Conservation (phyloP, 2,113 vertebrate genomes). For the Tetrax tetrax region DNA sequence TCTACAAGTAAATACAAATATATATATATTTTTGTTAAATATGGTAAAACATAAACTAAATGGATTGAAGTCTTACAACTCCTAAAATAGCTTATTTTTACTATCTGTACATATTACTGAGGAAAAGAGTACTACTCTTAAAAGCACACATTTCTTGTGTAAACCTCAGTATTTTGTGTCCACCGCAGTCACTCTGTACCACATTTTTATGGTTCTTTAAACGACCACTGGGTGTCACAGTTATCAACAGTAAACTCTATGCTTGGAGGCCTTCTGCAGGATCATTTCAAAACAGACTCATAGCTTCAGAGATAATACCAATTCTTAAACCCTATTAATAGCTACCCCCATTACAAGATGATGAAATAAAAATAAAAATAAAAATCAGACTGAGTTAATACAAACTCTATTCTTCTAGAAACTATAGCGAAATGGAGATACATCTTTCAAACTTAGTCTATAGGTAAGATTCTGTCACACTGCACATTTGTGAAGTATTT, state of each 20-base stretch:
- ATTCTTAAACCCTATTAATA: not conserved
- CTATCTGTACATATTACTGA: not conserved
- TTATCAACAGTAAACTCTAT: conserved; percentile 35
- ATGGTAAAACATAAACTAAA: not conserved
- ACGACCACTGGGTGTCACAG: conserved; percentile 76
- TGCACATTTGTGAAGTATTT: not conserved
- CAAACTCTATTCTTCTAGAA: not conserved
- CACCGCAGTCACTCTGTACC: not conserved
- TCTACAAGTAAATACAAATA: not conserved
- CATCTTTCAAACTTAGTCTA: not conserved
- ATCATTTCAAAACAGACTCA: not conserved
- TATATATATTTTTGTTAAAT: not conserved
- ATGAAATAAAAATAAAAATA: not conserved
- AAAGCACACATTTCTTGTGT: not conserved
- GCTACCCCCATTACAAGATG: not conserved
- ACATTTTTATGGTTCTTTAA: conserved; percentile 1
- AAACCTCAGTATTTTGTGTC: not conserved
- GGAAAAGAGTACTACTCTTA: not conserved
- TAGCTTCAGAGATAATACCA: not conserved
- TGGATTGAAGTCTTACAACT: not conserved
- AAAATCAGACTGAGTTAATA: not conserved
- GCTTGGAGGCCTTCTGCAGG: not conserved
- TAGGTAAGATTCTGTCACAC: not conserved
- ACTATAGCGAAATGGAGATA: not conserved
- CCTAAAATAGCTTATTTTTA: not conserved